Base-by-base conservation (phyloP, 2,888 invertebrate species). In the Endomychus coccineus region DNA sequence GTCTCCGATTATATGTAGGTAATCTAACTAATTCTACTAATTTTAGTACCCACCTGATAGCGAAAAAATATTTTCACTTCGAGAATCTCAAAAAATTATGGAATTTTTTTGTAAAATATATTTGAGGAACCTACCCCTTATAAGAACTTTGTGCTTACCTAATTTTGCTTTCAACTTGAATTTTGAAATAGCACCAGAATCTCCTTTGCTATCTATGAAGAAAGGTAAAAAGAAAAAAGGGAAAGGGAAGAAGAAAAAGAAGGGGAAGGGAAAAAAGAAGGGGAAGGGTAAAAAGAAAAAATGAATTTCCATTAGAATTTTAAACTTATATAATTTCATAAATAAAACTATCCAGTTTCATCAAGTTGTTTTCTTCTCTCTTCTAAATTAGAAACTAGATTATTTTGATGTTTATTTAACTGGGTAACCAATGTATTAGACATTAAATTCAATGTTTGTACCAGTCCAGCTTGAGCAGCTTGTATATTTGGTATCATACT, bases 341-440 rank as follows among this genome's bases (percentile, higher is more conserved):
- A 9, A 9, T 6, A 14, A 6, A 5, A 28, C 34, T 34, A 28
- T 24, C 29, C 14, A 25, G 14, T 16, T 24, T 23, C 12, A 12
- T 17, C 51, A 37, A 67, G 45, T 44, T 67, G 66, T 42, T 64
- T 60, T 3, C 49, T 66, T 60, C 80, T 74, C 49, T 74, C 71
- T 41, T 82, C 75, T 27, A 87, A 70, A 44, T 81, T 71, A 43
- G 74, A 72, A 1, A 83, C 77, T 24, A 87, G 68, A 22, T 69
- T 73, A 45, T 73, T 75, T 56, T 83, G 86, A 58, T 78, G 78
- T 37, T 75, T 73, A 51, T 74, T 80, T 17, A 87, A 66, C 52
- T 83, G 77, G 34, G 69, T 68, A 13, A 80, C 78, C 29, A 87
- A 55, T 45, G 73, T 70, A 19, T 72, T 71, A 5, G 77, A 82